phyloP scores from a whole-genome alignment of 2,113 vertebrate genomes.

The Numenius arquata region DNA sequence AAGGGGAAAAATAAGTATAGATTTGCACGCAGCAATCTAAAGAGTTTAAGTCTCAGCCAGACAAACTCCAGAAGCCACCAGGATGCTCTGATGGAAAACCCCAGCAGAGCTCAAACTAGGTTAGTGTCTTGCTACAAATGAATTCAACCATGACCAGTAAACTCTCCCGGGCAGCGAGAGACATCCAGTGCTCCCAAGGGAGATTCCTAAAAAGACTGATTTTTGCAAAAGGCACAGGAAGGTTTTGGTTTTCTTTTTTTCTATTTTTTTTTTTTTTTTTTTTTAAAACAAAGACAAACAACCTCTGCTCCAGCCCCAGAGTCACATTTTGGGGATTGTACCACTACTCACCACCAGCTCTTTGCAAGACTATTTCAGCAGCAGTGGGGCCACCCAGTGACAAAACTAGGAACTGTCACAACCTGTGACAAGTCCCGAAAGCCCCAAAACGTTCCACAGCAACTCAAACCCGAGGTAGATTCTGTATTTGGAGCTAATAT shows the following conservation, averaged over 20 bases:
- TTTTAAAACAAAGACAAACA: not conserved
- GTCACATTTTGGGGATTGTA: rapidly evolving
- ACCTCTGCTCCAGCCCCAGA: not conserved
- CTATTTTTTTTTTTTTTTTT: not conserved
- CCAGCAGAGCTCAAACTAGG: not conserved
- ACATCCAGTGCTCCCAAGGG: not conserved
- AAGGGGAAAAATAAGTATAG: not conserved
- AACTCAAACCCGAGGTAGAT: not conserved
- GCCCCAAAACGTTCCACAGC: not conserved
- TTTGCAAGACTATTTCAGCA: not conserved
- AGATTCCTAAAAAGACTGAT: not conserved
- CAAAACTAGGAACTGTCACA: not conserved
- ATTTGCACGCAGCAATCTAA: not conserved
- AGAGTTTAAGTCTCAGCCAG: not conserved
- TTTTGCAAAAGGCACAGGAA: not conserved
- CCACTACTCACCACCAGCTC: not conserved
- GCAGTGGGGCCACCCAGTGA: not conserved
- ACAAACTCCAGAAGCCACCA: not conserved
- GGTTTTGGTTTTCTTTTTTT: not conserved
- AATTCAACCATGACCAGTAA: not conserved
- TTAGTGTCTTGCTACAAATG: not conserved
- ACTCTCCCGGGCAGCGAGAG: not conserved
- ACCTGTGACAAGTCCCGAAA: not conserved
- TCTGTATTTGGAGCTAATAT: not conserved
- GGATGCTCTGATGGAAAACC: not conserved